A percentile compares a stretch with the other conserved stretches of the same genome.
phyloP scores from a whole-genome alignment of 2,113 vertebrate genomes.

The Cephalopholis sonnerati region DNA sequence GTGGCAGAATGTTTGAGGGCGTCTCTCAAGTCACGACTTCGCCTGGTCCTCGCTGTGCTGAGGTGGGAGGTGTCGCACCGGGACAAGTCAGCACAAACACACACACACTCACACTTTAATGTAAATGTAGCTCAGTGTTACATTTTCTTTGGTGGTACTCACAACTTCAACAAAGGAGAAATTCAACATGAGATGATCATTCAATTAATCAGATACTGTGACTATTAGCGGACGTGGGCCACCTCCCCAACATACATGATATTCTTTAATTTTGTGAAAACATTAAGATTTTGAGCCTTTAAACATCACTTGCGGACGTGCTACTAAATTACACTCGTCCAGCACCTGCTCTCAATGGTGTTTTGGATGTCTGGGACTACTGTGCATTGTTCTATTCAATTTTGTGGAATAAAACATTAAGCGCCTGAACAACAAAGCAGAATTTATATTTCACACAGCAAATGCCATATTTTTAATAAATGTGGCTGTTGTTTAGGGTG shows the following conservation, averaged over 20 bases:
- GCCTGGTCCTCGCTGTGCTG: slow-evolving; percentile 50
- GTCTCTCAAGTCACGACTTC: slow-evolving; percentile 75
- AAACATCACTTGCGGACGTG: too few relatives aligned
- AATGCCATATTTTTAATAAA: too few relatives aligned
- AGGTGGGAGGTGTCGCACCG: slow-evolving; percentile 74
- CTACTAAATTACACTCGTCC: too few relatives aligned
- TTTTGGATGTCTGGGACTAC: too few relatives aligned
- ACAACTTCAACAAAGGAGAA: not conserved
- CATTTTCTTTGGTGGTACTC: not conserved
- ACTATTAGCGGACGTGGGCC: not conserved
- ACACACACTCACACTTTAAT: not conserved
- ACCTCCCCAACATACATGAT: too few relatives aligned
- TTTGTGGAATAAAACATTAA: too few relatives aligned
- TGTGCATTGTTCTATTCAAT: too few relatives aligned
- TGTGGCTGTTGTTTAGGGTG: not conserved
- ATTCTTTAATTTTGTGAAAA: too few relatives aligned
- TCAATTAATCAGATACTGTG: not conserved
- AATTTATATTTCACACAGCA: too few relatives aligned
- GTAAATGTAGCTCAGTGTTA: slow-evolving; percentile 1
- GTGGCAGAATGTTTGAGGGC: slow-evolving; percentile 76
- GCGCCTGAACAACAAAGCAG: too few relatives aligned
- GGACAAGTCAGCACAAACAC: slow-evolving; percentile 42
- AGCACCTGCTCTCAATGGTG: too few relatives aligned
- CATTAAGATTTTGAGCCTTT: too few relatives aligned
- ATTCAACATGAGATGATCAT: not conserved